Percentiles rank a stretch among this genome's conserved stretches.
Conservation (phyloP, 2,113 vertebrate species). For the Myotis yumanensis region DNA sequence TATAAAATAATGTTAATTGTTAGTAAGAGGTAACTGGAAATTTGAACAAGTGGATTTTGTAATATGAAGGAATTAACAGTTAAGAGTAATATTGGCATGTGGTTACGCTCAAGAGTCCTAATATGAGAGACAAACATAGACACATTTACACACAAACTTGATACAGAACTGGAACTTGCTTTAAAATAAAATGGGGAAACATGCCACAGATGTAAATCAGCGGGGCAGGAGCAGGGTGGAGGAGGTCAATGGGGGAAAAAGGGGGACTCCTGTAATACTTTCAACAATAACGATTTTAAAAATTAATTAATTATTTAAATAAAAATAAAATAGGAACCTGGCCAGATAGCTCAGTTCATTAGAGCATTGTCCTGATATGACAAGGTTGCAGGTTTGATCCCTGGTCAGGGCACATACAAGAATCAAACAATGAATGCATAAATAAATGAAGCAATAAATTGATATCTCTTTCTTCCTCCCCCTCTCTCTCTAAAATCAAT, state of each 20-base stretch:
- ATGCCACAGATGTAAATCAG: too few species aligned
- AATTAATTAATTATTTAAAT: too few species aligned
- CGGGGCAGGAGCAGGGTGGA: too few species aligned
- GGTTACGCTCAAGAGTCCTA: neutral
- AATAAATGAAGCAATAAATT: neutral
- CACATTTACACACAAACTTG: neutral
- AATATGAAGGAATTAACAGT: neutral
- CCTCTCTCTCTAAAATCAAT: neutral
- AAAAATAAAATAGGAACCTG: neutral
- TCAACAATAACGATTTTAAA: too few species aligned
- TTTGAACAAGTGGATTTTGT: constrained; percentile 1
- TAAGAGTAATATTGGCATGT: neutral
- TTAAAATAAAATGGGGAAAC: neutral
- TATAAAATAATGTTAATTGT: neutral
- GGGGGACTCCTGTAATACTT: too few species aligned
- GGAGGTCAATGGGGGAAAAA: too few species aligned
- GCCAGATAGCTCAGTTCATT: neutral
- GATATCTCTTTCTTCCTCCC: neutral
- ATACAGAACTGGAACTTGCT: neutral
- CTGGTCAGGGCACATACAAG: too few species aligned
- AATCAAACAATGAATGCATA: too few species aligned
- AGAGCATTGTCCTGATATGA: neutral
- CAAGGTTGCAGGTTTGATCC: neutral
- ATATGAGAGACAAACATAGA: neutral
- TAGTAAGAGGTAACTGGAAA: neutral